Base-by-base conservation (phyloP, 1,140 invertebrate species). In the Bombus confusus region DNA sequence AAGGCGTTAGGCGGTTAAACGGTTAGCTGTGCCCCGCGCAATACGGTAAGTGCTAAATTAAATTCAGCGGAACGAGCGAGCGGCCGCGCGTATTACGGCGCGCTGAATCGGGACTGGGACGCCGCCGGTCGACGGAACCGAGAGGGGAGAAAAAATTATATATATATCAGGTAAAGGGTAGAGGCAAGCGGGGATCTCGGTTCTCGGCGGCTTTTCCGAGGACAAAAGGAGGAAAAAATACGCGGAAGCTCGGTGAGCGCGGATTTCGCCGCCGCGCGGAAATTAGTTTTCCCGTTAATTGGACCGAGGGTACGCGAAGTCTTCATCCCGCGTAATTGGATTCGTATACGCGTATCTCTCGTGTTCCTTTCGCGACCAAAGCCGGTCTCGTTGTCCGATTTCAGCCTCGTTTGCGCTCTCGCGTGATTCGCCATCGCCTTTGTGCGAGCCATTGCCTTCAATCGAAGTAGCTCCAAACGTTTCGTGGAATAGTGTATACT, bases 241-340 rank as follows among this genome's bases (percentile, higher is more conserved):
- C 41, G 78, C 85, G 80, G 83, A 57, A 71, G 78, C 83, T 37
- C 47, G 77, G 86, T 64, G 72, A 89, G 52, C 83, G 83, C n/a
- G 88, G 80, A 86, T 91, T 88, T 90, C 83, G 86, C 78, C 85
- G 57, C 37, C 37, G 84, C 52, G 89, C 81, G 81, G 91, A 91
- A 93, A 93, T 93, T 92, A 93, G 93, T 92, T 93, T 93, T 93
- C 92, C 92, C 83, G 83, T 93, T 93, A 93, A 93, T 93, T 93
- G 92, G 89, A 92, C 83, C 86, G 87, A 86, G 83, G 68, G 79
- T 81, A 31, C 88, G 81, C 80, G 31, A 88, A 87, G 88, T 86
- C 91, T 92, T 90, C 86, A 90, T 91, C 59, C 83, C 79, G 79
- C 83, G 90, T 93, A 93, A 93, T 93, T 93, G 92, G 91, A 92